Conservation (phyloP, 1,140 invertebrate genomes). For the Piezodorus guildinii region DNA sequence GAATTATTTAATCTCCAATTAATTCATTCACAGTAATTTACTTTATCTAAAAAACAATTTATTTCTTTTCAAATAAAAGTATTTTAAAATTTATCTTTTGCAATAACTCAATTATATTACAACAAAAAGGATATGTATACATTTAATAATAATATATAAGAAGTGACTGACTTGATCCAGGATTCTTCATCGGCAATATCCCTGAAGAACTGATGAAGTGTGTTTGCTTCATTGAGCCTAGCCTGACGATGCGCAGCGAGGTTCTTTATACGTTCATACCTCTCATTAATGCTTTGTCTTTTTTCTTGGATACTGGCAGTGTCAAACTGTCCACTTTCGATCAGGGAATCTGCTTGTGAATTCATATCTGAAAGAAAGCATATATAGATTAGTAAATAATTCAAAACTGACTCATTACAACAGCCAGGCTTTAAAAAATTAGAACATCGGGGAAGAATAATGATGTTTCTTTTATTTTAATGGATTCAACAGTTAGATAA, state of each 20-base stretch:
- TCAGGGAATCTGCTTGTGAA: slow-evolving; percentile 81
- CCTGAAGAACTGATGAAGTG: slow-evolving; percentile 96
- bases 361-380: slow-evolving; percentile 67
- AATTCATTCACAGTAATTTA: no score
- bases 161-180: slow-evolving; percentile 81
- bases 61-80: no score
- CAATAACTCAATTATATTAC: no score
- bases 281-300: slow-evolving; percentile 83
- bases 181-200: slow-evolving; percentile 99
- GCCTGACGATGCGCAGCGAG: slow-evolving; percentile 83
- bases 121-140: no score
- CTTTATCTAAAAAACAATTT: no score
- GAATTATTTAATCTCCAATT: no score
- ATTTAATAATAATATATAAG: not conserved
- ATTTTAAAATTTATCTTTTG: no score
- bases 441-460: no score
- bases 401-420: no score
- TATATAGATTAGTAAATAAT: slow-evolving; percentile 16
- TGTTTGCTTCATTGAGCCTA: slow-evolving; percentile 87
- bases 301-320: slow-evolving; percentile 86
- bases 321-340: slow-evolving; percentile 91
- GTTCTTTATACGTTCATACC: slow-evolving; percentile 86
- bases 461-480: no score
- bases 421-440: no score
- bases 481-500: no score